Conservation (phyloP, 2,888 invertebrate species). For the Beris chalybata region DNA sequence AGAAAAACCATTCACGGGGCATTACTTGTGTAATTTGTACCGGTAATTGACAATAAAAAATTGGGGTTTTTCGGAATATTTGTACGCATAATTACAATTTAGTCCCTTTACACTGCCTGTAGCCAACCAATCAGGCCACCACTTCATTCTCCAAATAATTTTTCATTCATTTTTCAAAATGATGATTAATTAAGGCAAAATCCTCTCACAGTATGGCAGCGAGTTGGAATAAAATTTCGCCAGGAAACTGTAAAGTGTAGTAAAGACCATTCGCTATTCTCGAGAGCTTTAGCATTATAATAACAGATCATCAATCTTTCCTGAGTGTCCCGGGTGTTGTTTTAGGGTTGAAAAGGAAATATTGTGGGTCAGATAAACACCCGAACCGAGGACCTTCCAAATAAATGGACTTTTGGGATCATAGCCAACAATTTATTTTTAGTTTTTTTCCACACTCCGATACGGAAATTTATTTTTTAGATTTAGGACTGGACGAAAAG, state of each 20-base stretch:
- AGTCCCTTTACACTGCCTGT: no score
- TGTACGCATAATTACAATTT: no score
- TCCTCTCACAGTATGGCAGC: no score
- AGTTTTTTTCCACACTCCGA: background rate
- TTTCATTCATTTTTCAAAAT: no score
- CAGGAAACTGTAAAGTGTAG: slow-evolving; percentile 18
- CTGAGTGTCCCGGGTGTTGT: slow-evolving; percentile 11
- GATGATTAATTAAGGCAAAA: no score
- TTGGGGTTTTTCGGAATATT: no score
- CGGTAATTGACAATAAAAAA: no score
- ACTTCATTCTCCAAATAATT: no score
- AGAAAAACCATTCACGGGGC: no score
- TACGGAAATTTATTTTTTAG: slow-evolving; percentile 2
- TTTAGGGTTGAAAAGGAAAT: slow-evolving; percentile 25
- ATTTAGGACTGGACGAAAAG: background rate
- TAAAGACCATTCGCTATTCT: background rate
- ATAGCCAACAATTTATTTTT: slow-evolving; percentile 17
- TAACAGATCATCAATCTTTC: slow-evolving; percentile 27
- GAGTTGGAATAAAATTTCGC: no score
- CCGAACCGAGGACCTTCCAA: slow-evolving; percentile 15
- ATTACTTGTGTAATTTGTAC: no score
- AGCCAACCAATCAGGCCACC: no score
- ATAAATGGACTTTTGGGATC: slow-evolving; percentile 22
- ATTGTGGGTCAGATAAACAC: slow-evolving; percentile 24
- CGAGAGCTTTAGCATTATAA: slow-evolving; percentile 9